Evolutionary conservation across 2,113 vertebrate genomes (phyloP), one percentile per base, ranked within the genome.

Genomic region (Sakesphorus luctuosus): DNA sequence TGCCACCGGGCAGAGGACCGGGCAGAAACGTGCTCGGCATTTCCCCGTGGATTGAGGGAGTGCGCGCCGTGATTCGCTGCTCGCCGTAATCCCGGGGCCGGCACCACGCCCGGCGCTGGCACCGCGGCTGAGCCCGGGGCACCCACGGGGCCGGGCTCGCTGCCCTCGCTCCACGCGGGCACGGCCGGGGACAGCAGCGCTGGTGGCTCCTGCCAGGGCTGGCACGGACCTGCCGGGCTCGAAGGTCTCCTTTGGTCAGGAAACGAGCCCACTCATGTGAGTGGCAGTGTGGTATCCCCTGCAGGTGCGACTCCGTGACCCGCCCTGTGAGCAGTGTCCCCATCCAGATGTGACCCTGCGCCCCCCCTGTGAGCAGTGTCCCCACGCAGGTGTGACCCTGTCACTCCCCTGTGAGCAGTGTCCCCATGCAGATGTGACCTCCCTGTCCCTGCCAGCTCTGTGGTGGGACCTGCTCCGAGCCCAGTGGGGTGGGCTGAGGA

Each of bases 241-340:
- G 0, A 8, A 35, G 68, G 44, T 2, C 19, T 36, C 2, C 3
- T 29, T 3, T 1, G 35, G 19, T 18, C 1, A 8, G 56, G 55
- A 31, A 53, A 21, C 0, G 33, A 65, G 49, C 53, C 31, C 11
- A 5, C 18, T 14, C 1, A 2, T 23, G 53, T 2, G 25, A 36
- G 12, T 28, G 0, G 6, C 6, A 20, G 13, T 0, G 1, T 2
- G 11, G 4, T 47, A 73, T 4, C 59, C 59, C 43, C 3, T 1
- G 20, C 18, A 6, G 72, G n/a, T 2, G 66, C 13, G 66, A 59
- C n/a, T 11, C 55, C 12, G 18, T 29, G n/a, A 21, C 49, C 49
- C 24, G 13, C 49, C 49, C 49, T 50, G 55, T 8, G 55, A 8
- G 20, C 23, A 50, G 8, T 58, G 56, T n/a, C 44, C 10, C 38